Base-by-base conservation (phyloP, 2,797 vertebrate species). In the Acrossocheilus fasciatus region DNA sequence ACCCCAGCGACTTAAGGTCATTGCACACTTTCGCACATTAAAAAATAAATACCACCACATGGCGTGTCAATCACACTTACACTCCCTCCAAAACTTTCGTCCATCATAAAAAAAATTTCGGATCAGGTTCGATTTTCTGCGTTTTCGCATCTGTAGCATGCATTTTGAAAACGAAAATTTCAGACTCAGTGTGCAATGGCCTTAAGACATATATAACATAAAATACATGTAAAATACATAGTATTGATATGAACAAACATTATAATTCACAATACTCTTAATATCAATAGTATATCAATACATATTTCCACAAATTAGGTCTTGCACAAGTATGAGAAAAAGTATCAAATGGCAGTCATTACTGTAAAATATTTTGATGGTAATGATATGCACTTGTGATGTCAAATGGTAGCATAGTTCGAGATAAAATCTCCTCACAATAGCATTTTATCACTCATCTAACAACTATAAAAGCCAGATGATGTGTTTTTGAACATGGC, bases 371-470 rank as follows among this genome's bases (percentile, higher is more conserved):
- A 66, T 68, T n/a, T 17, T 36, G 64, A 68, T 36, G 64, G 30
- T 8, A 68, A 17, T 68, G 30, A 66, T 34, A 66, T 66, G 64
- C 15, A 34, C 30, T 66, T 66, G 30, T 66, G 30, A 34, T 2
- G 14, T 66, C 30, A 66, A 17, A 6, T 66, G 62, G 8, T n/a
- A n/a, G 11, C 75, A 77, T 8, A 41, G 54, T 62, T 43, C 17
- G n/a, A 68, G 43, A 74, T 41, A 11, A 62, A 79, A n/a, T 79
- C 77, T 43, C n/a, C 11, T 47, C 11, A 62, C 39, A 74, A 43
- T 34, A 45, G 7, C 3, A 36, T 72, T 43, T 43, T 43, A n/a
- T 52, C 47, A n/a, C 12, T n/a, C 1, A 72, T 79, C 41, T 64
- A 57, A 62, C n/a, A 52, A 41, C 10, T 15, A 39, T 20, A 30